Evolutionary conservation across 2,797 vertebrate genomes (phyloP).

Genomic region (Protosalanx chinensis): DNA sequence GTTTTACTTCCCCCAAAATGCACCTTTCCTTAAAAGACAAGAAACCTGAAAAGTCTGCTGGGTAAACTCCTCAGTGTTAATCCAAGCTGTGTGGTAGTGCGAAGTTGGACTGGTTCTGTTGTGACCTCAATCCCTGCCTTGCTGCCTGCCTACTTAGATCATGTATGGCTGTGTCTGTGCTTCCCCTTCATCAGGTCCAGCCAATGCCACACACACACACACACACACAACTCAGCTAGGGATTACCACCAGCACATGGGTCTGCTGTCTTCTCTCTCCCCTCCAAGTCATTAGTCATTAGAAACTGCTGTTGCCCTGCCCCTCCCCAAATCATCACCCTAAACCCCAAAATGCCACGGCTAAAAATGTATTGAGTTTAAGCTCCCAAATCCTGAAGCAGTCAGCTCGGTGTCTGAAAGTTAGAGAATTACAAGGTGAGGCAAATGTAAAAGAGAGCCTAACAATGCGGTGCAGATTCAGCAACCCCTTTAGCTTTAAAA

Average conservation of each 20-base stretch:
- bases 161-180: slow-evolving; percentile 22
- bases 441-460: slow-evolving; percentile 22
- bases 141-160: slow-evolving; percentile 39
- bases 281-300: slow-evolving; percentile 23
- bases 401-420: slow-evolving; percentile 13
- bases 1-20: neutral
- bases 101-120: slow-evolving; percentile 32
- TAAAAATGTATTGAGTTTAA: slow-evolving; percentile 35
- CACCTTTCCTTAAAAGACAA: neutral
- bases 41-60: neutral
- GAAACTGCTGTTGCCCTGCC: slow-evolving; percentile 5
- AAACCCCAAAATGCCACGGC: slow-evolving; percentile 15
- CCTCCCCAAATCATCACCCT: slow-evolving; percentile 28
- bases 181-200: slow-evolving; percentile 41
- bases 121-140: slow-evolving; percentile 56
- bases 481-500: slow-evolving; percentile 33
- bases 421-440: slow-evolving; percentile 25
- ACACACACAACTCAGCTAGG: slow-evolving; percentile 14
- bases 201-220: slow-evolving; percentile 29
- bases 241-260: slow-evolving; percentile 34
- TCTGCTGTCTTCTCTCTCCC: slow-evolving; percentile 23
- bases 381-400: slow-evolving; percentile 23
- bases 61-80: slow-evolving; percentile 5
- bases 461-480: slow-evolving; percentile 32
- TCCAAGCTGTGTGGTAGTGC: neutral